Base-by-base conservation (phyloP, 2,888 invertebrate genomes). In the Trichogramma evanescens region DNA sequence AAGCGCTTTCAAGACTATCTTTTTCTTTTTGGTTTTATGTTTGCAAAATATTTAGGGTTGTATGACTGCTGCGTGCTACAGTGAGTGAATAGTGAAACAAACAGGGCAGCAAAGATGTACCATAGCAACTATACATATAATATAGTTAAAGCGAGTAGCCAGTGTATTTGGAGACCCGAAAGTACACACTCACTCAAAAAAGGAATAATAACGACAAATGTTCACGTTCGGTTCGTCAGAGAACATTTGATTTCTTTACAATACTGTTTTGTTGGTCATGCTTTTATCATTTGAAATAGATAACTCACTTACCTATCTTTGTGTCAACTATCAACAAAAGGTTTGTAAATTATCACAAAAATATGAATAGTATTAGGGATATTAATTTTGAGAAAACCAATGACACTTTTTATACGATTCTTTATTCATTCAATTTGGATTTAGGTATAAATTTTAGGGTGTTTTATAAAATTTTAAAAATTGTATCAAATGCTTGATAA, bases 101-200 rank as follows among this genome's bases (percentile, higher is more conserved):
- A 69, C 39, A 53, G 54, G 45, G 44, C 61, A 63, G 65, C 57
- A 26, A 26, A 26, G 56, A 54, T 63, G 63, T 63, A 63, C 58
- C 55, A 63, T 61, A 63, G 43, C 49, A 65, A 68, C 68, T 68
- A 70, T 69, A 68, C 67, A 70, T 68, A 70, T 69, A 68, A 65
- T 66, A 67, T 56, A 63, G 61, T 66, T 59, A 66, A 46, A 59
- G 69, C 65, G 69, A 68, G 67, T 68, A 68, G 68, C 61, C 62
- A 62, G 26, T 26, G 63, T 69, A 68, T 68, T 68, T 69, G 67
- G 68, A 68, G 3, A 66, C 66, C 64, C 66, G 68, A 69, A 69
- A 68, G 68, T 70, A 69, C 53, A 64, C 52, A 46, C 42, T 52
- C 48, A 43, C 50, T 55, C 40, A 53, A 55, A 58, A 54, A 39